Evolutionary conservation across 2,797 vertebrate species (phyloP).

Genomic region (Ctenosaura bakeri): DNA sequence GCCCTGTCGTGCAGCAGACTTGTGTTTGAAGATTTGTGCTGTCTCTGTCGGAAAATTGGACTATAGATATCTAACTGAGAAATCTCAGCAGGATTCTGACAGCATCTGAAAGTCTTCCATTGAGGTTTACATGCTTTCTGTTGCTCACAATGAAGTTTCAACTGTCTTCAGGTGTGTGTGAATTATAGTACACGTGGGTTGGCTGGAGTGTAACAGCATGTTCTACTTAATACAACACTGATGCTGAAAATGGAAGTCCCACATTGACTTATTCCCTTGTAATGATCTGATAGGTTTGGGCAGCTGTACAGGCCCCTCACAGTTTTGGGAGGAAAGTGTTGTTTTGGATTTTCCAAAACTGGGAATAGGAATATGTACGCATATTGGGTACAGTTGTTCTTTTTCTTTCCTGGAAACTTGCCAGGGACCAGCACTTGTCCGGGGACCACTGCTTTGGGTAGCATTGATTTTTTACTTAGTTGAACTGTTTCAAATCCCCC

Average conservation of each 20-base stretch:
- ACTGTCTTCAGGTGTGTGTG: not conserved
- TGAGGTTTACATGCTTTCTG: not conserved
- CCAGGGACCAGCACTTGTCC: too few species aligned
- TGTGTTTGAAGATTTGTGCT: not conserved
- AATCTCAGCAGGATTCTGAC: not conserved
- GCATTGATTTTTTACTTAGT: too few species aligned
- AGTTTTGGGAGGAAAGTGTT: not conserved
- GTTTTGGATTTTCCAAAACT: not conserved
- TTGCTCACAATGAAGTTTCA: not conserved
- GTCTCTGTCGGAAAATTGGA: not conserved
- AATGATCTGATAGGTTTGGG: not conserved
- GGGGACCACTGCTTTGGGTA: too few species aligned
- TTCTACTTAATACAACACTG: not conserved
- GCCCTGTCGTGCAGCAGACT: not conserved
- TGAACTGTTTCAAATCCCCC: too few species aligned
- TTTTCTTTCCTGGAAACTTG: too few species aligned
- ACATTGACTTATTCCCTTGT: not conserved
- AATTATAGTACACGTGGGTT: not conserved
- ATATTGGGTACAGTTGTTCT: too few species aligned
- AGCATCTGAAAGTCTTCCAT: not conserved
- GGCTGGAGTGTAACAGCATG: not conserved
- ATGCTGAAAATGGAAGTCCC: not conserved
- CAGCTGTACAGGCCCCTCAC: not conserved
- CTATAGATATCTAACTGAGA: not conserved
- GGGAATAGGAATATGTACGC: too few species aligned